Base-by-base conservation (phyloP, 1,140 invertebrate species). In the Ericerus pela region DNA sequence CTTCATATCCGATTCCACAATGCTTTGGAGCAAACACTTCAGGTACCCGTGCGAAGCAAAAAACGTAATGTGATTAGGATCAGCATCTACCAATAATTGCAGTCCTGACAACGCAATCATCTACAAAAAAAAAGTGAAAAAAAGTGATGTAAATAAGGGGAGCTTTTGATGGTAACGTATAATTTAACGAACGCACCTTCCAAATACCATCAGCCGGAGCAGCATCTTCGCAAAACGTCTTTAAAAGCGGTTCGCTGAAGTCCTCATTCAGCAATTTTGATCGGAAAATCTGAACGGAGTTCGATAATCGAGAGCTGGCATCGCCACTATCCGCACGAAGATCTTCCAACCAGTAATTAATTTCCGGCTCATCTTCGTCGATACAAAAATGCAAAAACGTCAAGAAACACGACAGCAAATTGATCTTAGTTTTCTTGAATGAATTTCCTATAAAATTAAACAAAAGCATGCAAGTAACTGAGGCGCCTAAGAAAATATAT, bases 61-160 rank as follows among this genome's bases (percentile, higher is more conserved):
- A 61, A 85, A 85, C 11, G 78, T 74, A 59, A 85, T 75, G 77
- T 87, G 85, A 16, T 79, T 77, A 8, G 79, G 79, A 60, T 88
- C 82, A 54, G 88, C 70, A 41, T 83, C 81, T 0, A 90, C 72
- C 24, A 93, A 75, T 30, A 82, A 77, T 64, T 89, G 84, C 29
- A 93, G 71, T 55, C 84, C 85, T 1, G 86, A 79, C 27, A 95
- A 69, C 0, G 88, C 82, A 52, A 90, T 72, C 82, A 92, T 90
- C 69, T 74, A 53, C 5, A 59, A 62, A 41, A 10, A 24, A 18
- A 47, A 47, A 24, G 26, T 24, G 26, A 22, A 3, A 47, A 47
- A 24, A 24, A 2, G 26, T 24, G 4, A 20, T 10, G 20, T 47
- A 20, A 47, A 41, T 16, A 16, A 41, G 5, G 14, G 20, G 4